Conservation (phyloP, 23 tunicate genomes). For the Clavelina lepadiformis region DNA sequence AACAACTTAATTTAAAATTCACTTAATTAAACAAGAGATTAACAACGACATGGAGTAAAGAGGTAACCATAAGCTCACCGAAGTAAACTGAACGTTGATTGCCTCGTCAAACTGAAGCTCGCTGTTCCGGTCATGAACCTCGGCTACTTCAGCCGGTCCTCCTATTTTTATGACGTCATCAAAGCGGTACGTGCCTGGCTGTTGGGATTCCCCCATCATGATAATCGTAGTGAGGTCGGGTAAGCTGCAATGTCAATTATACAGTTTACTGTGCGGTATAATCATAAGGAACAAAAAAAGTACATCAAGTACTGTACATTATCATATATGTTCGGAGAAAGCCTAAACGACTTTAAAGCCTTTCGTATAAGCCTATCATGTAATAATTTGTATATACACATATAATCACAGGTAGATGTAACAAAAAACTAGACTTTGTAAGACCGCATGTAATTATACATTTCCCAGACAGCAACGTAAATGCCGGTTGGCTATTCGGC, state of each 20-base stretch:
- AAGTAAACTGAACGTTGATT: constrained; percentile 93
- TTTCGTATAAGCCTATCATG: too few relatives aligned
- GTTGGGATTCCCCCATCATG: constrained; percentile 62
- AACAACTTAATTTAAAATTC: not conserved
- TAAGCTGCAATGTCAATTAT: constrained; percentile 31
- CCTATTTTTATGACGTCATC: constrained; percentile 55
- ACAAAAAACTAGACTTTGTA: not conserved
- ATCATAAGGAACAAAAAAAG: too few relatives aligned
- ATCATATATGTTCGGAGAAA: too few relatives aligned
- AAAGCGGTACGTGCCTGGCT: constrained; percentile 59
- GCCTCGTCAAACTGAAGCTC: constrained; percentile 66
- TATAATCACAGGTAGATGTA: not conserved
- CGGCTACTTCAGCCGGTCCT: constrained; percentile 30
- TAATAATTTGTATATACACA: too few relatives aligned
- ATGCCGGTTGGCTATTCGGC: too few relatives aligned
- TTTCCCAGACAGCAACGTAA: not conserved
- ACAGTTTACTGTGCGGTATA: not conserved
- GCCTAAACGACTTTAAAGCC: too few relatives aligned
- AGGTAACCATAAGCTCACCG: constrained; percentile 39
- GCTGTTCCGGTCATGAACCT: constrained; percentile 42
- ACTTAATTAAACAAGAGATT: not conserved
- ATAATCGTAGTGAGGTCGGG: constrained; percentile 76
- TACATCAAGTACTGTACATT: too few relatives aligned
- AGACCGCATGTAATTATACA: not conserved
- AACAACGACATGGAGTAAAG: not conserved